Conservation (phyloP, 2,888 invertebrate species). For the Priocnemis perturbator region DNA sequence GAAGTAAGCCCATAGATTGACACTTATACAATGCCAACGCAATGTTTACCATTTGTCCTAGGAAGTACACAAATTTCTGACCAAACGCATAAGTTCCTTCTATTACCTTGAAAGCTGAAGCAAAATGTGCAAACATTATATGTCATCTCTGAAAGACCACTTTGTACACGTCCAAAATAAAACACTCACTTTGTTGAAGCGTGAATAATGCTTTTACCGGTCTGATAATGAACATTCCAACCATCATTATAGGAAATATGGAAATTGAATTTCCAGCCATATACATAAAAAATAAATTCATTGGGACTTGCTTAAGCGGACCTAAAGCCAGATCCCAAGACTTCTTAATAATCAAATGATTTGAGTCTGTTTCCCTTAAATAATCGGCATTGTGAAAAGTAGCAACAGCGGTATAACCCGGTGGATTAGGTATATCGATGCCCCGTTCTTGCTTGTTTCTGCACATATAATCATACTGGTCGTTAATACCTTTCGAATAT, state of each 20-base stretch:
- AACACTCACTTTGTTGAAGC: conserved; percentile 81
- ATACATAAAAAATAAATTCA: conserved; percentile 99
- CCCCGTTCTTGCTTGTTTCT: conserved; percentile 73
- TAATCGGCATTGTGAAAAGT: conserved; percentile 84
- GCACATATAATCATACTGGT: too few species aligned
- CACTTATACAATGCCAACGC: conserved; percentile 96
- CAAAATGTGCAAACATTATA: conserved; percentile 21
- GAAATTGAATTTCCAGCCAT: conserved; percentile 99
- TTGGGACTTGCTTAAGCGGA: conserved; percentile 96
- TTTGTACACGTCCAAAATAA: neutral
- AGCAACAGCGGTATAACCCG: conserved; percentile 87
- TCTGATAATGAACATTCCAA: conserved; percentile 98
- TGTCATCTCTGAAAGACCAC: neutral
- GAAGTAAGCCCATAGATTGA: conserved; percentile 97
- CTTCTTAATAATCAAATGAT: conserved; percentile 92
- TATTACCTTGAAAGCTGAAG: conserved; percentile 90
- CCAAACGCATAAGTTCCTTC: conserved; percentile 93
- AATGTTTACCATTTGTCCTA: conserved; percentile 95
- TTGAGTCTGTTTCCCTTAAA: conserved; percentile 88
- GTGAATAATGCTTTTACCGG: conserved; percentile 97
- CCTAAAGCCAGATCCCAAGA: conserved; percentile 98
- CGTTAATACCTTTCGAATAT: too few species aligned
- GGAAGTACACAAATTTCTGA: conserved; percentile 94
- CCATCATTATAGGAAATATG: conserved; percentile 99
- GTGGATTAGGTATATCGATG: conserved; percentile 85